phyloP scores from a whole-genome alignment of 1,140 invertebrate genomes.

The Rhyzopertha dominica region DNA sequence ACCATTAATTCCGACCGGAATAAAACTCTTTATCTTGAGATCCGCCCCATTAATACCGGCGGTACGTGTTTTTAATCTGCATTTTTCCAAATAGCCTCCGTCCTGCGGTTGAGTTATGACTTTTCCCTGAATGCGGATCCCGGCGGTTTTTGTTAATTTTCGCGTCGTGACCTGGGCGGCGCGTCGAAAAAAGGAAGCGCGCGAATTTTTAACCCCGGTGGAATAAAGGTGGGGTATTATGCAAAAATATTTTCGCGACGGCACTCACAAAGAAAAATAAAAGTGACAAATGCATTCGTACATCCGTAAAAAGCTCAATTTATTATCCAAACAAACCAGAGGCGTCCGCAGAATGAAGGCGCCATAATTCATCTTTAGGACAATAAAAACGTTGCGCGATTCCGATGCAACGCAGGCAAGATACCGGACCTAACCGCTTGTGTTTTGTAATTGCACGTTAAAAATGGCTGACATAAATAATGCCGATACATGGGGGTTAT shows the following conservation, averaged over 20 bases:
- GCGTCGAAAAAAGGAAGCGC: not conserved
- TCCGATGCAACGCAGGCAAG: too few relatives aligned
- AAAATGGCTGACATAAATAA: too few relatives aligned
- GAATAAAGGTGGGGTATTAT: constrained; percentile 18
- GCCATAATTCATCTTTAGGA: constrained; percentile 28
- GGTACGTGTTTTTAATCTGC: not conserved
- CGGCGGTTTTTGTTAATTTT: not conserved
- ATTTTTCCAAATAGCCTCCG: not conserved
- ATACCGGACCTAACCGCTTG: too few relatives aligned
- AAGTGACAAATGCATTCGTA: constrained; percentile 30
- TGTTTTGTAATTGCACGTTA: too few relatives aligned
- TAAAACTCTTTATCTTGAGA: too few relatives aligned
- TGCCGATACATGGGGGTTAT: too few relatives aligned
- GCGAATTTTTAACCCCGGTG: not conserved
- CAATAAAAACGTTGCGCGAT: constrained; percentile 15
- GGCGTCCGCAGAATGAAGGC: constrained; percentile 17
- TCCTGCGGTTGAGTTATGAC: not conserved
- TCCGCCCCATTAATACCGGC: not conserved
- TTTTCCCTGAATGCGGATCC: not conserved
- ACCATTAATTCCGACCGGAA: too few relatives aligned
- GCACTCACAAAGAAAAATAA: constrained; percentile 21
- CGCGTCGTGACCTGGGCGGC: constrained; percentile 4
- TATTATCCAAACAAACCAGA: constrained; percentile 31
- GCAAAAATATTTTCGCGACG: constrained; percentile 14
- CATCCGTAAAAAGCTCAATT: constrained; percentile 28